phyloP scores from a whole-genome alignment of 2,113 vertebrate genomes.

The Tenrec ecaudatus region DNA sequence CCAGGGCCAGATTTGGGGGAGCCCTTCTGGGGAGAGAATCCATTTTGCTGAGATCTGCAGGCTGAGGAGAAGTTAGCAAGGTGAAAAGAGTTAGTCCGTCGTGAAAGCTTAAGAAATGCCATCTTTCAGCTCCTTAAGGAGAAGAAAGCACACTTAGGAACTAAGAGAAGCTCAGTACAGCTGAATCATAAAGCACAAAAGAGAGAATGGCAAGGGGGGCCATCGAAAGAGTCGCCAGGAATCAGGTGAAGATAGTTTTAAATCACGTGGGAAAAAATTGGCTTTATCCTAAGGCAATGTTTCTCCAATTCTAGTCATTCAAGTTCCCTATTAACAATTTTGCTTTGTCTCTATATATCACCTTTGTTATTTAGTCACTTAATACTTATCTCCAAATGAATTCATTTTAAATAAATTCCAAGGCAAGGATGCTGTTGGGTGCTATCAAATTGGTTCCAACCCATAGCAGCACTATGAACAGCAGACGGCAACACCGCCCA shows the following conservation, averaged over 20 bases:
- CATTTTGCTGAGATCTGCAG: neutral
- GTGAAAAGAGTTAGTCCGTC: neutral
- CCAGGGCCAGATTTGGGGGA: neutral
- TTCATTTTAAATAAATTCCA: neutral
- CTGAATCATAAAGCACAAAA: neutral
- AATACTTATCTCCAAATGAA: neutral
- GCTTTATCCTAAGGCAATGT: neutral
- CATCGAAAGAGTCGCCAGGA: neutral
- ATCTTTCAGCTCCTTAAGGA: neutral
- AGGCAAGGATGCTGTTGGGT: neutral
- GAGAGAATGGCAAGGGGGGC: neutral
- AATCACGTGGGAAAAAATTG: neutral
- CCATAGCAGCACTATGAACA: no score
- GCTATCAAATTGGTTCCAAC: no score
- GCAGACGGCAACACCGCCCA: no score
- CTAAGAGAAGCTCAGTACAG: neutral
- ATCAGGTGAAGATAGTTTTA: neutral
- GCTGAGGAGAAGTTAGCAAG: neutral
- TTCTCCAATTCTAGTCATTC: neutral
- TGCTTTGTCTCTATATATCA: neutral
- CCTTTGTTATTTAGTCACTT: neutral
- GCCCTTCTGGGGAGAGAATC: neutral
- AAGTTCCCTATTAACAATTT: neutral
- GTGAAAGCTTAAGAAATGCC: neutral
- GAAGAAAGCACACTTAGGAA: neutral